Base-by-base conservation (phyloP, 1,140 invertebrate genomes). In the Listronotus bonariensis region DNA sequence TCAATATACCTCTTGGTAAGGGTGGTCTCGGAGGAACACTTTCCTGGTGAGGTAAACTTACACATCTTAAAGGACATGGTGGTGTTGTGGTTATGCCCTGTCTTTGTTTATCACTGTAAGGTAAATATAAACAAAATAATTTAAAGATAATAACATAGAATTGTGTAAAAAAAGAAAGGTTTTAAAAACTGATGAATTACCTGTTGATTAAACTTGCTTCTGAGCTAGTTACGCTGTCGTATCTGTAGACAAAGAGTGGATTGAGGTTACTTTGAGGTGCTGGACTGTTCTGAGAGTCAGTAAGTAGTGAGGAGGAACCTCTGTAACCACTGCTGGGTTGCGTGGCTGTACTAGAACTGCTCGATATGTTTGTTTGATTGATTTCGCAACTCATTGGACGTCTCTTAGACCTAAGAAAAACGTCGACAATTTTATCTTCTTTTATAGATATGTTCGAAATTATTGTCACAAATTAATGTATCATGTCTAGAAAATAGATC, bases 321-420 rank as follows among this genome's bases (percentile, higher is more conserved):
- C 92, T 80, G 72, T 92, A 94, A 14, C 91, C 92, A 0, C 90
- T 92, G 41, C 90, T 92, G 2, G 91, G 90, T 66, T 86, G 87
- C 41, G 90, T 91, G 34, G 88, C 88, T 31, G 87, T 89, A 53
- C 87, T 89, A 62, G 89, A 91, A 43, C 88, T 89, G 4, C 88
- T 89, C 0, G 88, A 89, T 17, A 85, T 80, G 57, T 85, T 86
- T 31, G 84, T 85, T 54, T 85, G 80, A 63, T 82, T 82, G 71
- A 86, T 87, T 69, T 89, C 87, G 72, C 87, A 88, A 68, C 85
- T 86, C 36, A 82, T 77, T 11, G 85, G 81, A 45, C 85, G 82
- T 71, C 80, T 55, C 81, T 79, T 56, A 84, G 83, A 20, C 81
- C 81, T 59, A 41, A 36, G 57, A 69, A 46, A 14, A 26, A 26